Base-by-base conservation (phyloP, 2,797 vertebrate genomes). In the Epinephelus coioides region DNA sequence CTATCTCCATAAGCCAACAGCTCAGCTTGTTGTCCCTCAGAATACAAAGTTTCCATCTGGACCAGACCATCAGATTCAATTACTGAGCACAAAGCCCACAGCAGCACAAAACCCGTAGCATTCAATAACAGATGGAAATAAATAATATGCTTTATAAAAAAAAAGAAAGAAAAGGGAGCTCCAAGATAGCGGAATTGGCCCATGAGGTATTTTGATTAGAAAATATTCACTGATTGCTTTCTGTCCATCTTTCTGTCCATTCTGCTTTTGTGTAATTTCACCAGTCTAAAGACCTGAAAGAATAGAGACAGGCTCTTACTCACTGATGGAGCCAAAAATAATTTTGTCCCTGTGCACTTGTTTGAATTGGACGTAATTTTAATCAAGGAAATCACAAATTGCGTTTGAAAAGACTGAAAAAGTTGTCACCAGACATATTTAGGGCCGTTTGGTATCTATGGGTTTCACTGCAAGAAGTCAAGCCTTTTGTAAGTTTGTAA, bases 31-130 rank as follows among this genome's bases (percentile, higher is more conserved):
- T 88, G 78, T 84, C 87, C 62, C 72, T 40, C 53, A 79, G 82
- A 89, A 85, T 73, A 86, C 70, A 83, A 81, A 88, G 76, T 89
- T 85, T 87, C 84, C 85, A 89, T 84, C 86, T 74, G 79, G 83
- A 82, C 63, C 65, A 71, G 25, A 76, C 76, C 83, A 81, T 82
- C 82, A 78, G 71, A 91, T 88, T 91, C 88, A 90, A 91, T 92
- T 90, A 91, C 78, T 18, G 78, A 84, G 77, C 85, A 86, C 79
- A 90, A 91, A 90, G 87, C 76, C 80, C 78, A 79, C 40, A 80
- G 69, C 76, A 47, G 73, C 55, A 83, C 73, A 73, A 76, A 89
- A 82, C 69, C 69, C 13, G 10, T 71, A 78, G 75, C 63, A 73
- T 81, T 83, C 74, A 87, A 60, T 79, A 82, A 83, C 66, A 72